Conservation (phyloP, 53 echinoderm and acorn worm genomes). For the Paelopatides confundens region DNA sequence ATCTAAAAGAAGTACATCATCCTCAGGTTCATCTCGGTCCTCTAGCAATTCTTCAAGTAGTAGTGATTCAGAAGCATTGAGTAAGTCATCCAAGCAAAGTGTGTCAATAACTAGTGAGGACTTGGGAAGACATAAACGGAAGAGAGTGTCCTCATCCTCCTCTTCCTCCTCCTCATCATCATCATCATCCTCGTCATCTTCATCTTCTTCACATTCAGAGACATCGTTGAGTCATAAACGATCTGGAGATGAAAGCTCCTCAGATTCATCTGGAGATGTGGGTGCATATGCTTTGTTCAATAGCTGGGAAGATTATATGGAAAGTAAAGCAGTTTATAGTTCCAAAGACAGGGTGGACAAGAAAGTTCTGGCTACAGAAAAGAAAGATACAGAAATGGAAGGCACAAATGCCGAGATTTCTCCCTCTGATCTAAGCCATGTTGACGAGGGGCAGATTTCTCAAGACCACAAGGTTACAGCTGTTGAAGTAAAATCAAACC, state of each 20-base stretch:
- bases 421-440: background rate
- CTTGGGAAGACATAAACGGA: background rate
- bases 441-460: background rate
- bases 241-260: background rate
- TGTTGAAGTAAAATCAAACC: background rate
- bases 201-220: background rate
- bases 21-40: conserved; percentile 1
- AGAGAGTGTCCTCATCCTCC: background rate
- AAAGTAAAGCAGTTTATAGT: conserved; percentile 39
- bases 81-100: background rate
- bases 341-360: background rate
- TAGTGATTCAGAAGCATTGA: background rate
- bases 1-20: background rate
- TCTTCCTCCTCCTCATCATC: too few species aligned
- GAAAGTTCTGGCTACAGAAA: background rate
- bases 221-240: background rate
- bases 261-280: conserved; percentile 41
- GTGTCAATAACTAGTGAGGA: background rate
- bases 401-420: background rate
- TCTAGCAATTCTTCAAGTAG: conserved; percentile 17
- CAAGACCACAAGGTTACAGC: background rate
- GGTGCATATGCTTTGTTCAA: conserved; percentile 54
- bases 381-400: too few species aligned
- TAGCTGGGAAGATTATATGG: conserved; percentile 73
- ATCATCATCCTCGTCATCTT: background rate